Conservation (phyloP, 2,797 vertebrate genomes). For the Schizothorax lantsangensis region DNA sequence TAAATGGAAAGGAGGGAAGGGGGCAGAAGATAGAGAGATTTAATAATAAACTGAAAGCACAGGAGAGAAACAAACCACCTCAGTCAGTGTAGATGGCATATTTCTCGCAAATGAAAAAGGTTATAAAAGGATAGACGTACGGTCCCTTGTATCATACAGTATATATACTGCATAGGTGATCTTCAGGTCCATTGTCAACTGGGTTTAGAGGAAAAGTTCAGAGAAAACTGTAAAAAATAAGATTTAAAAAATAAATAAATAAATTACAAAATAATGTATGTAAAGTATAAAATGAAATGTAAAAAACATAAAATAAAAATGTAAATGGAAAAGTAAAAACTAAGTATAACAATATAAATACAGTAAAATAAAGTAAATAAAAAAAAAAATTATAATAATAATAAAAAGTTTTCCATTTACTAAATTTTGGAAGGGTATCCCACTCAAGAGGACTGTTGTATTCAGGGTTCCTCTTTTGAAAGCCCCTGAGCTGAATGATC, state of each 20-base stretch:
- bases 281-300: no score
- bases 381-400: no score
- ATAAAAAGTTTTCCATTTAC: neutral
- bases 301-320: neutral
- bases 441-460: neutral
- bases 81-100: neutral
- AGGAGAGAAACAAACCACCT: neutral
- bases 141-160: neutral
- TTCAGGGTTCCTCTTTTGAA: neutral
- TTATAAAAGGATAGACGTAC: neutral
- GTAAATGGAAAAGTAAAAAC: neutral
- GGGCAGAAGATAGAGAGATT: slow-evolving; percentile 5
- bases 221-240: neutral
- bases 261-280: no score
- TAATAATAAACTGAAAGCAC: slow-evolving; percentile 34
- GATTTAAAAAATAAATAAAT: neutral
- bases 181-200: neutral
- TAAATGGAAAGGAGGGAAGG: slow-evolving; percentile 19
- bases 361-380: neutral
- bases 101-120: neutral
- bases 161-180: neutral
- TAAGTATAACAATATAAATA: neutral
- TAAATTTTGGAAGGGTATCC: neutral
- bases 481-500: neutral
- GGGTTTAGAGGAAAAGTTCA: neutral